Base-by-base conservation (phyloP, 2,113 vertebrate species). In the Ariopsis seemanni region DNA sequence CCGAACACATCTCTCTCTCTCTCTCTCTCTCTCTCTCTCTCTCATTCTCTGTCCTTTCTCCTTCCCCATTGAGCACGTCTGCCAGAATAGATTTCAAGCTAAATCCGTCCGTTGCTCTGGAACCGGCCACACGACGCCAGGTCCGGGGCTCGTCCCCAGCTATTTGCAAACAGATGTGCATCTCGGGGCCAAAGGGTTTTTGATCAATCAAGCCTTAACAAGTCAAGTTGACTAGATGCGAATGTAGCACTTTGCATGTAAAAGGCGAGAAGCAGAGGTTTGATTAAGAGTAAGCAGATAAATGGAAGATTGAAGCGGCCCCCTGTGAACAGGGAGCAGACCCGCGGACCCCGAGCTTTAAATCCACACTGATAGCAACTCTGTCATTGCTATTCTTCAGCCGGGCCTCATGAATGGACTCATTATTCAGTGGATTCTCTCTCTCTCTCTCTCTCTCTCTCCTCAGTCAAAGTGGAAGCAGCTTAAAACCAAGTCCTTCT, bases 141-240 rank as follows among this genome's bases (percentile, higher is more conserved):
- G 53, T 85, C 63, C 88, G 85, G 77, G 78, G 82, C 88, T 86
- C 87, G 82, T 72, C 77, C 57, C 0, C 78, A 57, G 89, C 91
- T 91, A 96, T 96, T 96, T 96, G 95, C 95, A 96, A 96, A 96
- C 95, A 96, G 95, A 96, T 96, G 95, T 92, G 34, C 69, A 48
- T 85, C 87, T 85, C 84, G 69, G 63, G 78, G 52, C 91, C 6
- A 42, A 69, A 65, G 89, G 75, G 91, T 92, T 94, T 88, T 94
- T 95, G 95, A 96, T 96, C 95, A 94, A 93, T 95, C 95, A 95
- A 92, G 94, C 95, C 90, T 96, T 94, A 96, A 95, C 94, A 95
- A 96, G 95, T 96, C 93, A 94, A 96, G 93, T 95, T 94, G 95
- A 96, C 95, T 93, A 72, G 93, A 94, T 93, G 90, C 92, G 92